Evolutionary conservation across 2,113 vertebrate genomes (phyloP).

Genomic region (Ondatra zibethicus): DNA sequence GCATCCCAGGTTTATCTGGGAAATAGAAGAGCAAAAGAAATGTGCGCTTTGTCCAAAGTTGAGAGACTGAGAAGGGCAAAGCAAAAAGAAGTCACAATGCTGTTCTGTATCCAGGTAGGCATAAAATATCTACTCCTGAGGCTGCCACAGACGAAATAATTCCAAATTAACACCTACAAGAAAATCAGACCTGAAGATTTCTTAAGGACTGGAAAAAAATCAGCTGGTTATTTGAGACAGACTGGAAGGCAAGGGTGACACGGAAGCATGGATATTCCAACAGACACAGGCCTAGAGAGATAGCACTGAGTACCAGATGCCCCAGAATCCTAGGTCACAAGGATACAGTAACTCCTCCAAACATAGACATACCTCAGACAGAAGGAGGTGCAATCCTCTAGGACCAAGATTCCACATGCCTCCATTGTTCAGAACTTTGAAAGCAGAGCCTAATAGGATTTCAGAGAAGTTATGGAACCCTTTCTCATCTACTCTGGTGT

Average conservation of each 20-base stretch:
- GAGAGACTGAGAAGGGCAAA: not conserved
- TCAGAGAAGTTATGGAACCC: constrained; percentile 20
- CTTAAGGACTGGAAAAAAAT: not conserved
- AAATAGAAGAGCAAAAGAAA: not conserved
- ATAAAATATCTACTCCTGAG: not conserved
- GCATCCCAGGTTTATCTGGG: not conserved
- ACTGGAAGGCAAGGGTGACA: not conserved
- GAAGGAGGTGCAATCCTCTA: not conserved
- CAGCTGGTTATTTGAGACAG: not conserved
- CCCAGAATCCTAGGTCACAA: not conserved
- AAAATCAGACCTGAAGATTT: not conserved
- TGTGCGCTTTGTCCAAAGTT: not conserved
- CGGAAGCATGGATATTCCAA: not conserved
- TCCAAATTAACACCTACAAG: not conserved
- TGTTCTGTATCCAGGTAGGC: not conserved
- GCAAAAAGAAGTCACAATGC: not conserved
- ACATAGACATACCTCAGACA: not conserved
- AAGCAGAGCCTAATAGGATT: not conserved
- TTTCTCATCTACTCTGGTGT: not conserved
- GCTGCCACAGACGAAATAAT: not conserved
- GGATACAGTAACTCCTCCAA: not conserved
- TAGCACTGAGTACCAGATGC: not conserved
- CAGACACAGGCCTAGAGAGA: not conserved
- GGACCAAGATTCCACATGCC: not conserved
- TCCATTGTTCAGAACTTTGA: not conserved